Conservation (phyloP, 2,797 vertebrate species). For the Vireo griseus region DNA sequence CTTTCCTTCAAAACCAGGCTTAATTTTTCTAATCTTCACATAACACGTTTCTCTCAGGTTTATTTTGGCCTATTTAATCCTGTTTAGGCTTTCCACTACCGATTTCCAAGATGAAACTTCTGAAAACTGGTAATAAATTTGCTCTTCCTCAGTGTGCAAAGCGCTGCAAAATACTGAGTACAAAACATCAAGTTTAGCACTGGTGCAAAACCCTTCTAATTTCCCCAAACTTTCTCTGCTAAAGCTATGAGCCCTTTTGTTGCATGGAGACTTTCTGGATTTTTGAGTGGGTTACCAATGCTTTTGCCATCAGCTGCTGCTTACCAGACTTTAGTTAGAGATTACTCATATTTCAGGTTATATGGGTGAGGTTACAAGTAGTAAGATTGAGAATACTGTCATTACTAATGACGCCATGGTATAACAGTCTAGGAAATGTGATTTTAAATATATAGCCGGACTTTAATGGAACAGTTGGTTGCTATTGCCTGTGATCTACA, state of each 20-base stretch:
- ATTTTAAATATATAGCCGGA: background rate
- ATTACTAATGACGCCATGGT: background rate
- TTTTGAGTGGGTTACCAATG: background rate
- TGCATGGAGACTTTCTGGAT: background rate
- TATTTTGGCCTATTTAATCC: background rate
- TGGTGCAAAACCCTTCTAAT: background rate
- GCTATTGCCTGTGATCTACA: background rate
- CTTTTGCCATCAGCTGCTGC: background rate
- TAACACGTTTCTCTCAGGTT: background rate
- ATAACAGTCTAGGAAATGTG: accelerated
- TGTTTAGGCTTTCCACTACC: background rate
- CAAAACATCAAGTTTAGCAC: background rate
- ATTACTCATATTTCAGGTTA: background rate
- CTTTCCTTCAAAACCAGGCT: background rate
- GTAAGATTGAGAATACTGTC: background rate
- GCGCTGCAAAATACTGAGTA: background rate
- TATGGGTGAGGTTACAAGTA: background rate
- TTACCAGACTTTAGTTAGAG: background rate
- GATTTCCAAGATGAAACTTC: background rate
- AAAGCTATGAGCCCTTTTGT: background rate
- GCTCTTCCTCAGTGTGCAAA: background rate
- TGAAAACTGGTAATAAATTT: background rate
- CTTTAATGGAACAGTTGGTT: background rate
- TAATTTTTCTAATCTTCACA: background rate
- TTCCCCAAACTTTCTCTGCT: background rate